phyloP scores from a whole-genome alignment of 2,113 vertebrate species.

The Paramormyrops kingsleyae region DNA sequence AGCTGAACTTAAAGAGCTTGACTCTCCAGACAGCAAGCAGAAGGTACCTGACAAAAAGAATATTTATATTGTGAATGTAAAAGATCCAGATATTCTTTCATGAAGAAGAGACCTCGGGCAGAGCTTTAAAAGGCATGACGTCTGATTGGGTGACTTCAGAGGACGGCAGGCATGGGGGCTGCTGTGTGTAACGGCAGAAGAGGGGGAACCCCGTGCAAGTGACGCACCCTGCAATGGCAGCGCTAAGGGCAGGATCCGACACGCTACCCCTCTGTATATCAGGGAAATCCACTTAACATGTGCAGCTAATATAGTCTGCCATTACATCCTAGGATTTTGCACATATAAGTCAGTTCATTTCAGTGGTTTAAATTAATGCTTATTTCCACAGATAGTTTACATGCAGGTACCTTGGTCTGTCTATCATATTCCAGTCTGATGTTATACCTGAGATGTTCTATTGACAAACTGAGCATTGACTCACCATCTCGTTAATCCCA shows the following conservation, averaged over 20 bases:
- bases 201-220: background rate
- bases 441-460: background rate
- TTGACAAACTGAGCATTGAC: background rate
- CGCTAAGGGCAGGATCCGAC: background rate
- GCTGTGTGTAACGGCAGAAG: background rate
- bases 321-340: background rate
- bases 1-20: background rate
- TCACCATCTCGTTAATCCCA: background rate
- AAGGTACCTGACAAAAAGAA: background rate
- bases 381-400: background rate
- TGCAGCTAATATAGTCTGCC: background rate
- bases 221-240: background rate
- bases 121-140: background rate
- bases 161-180: too few relatives aligned
- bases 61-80: background rate
- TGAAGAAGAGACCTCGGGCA: background rate
- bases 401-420: background rate
- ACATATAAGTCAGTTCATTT: too few relatives aligned
- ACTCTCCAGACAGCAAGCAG: background rate
- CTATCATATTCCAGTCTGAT: background rate
- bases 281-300: background rate
- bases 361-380: background rate
- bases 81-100: background rate
- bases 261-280: background rate
- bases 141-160: background rate